Conservation (phyloP, 2,113 vertebrate species). For the Phrynosoma blainvillii region DNA sequence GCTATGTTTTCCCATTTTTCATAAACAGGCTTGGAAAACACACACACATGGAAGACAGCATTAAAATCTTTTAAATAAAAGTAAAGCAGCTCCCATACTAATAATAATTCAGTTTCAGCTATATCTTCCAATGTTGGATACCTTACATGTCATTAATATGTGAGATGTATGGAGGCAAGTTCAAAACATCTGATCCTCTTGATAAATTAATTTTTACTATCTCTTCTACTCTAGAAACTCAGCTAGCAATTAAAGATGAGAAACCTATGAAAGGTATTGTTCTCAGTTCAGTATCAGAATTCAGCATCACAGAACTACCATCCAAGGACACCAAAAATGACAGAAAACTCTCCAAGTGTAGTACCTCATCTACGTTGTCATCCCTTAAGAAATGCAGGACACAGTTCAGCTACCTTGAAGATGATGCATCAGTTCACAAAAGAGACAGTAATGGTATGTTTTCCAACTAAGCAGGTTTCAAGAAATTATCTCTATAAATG, state of each 20-base stretch:
- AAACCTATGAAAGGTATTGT: slow-evolving; percentile 75
- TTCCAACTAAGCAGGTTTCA: not conserved
- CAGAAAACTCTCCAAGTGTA: slow-evolving; percentile 76
- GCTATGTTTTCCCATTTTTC: not conserved
- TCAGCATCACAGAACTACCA: slow-evolving; percentile 76
- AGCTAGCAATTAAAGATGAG: slow-evolving; percentile 76
- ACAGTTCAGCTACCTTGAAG: slow-evolving; percentile 79
- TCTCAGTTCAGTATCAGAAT: slow-evolving; percentile 77
- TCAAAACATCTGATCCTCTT: not conserved
- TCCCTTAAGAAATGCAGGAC: slow-evolving; percentile 80
- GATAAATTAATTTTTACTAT: slow-evolving; percentile 11
- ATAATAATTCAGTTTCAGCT: not conserved
- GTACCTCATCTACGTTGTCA: slow-evolving; percentile 72
- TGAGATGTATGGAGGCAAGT: not conserved
- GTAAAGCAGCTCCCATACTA: not conserved
- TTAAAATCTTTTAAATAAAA: not conserved
- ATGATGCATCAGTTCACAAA: slow-evolving; percentile 74
- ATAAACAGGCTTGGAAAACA: not conserved
- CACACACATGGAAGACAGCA: not conserved
- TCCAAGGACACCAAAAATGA: slow-evolving; percentile 75
- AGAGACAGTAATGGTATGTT: slow-evolving; percentile 79
- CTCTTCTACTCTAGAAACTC: slow-evolving; percentile 71
- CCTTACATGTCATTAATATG: not conserved
- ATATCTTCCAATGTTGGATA: not conserved
- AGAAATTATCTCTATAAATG: not conserved